Evolutionary conservation across 1,140 invertebrate genomes (phyloP), one percentile per base, ranked within the genome.

Genomic region (Bactericera cockerelli): DNA sequence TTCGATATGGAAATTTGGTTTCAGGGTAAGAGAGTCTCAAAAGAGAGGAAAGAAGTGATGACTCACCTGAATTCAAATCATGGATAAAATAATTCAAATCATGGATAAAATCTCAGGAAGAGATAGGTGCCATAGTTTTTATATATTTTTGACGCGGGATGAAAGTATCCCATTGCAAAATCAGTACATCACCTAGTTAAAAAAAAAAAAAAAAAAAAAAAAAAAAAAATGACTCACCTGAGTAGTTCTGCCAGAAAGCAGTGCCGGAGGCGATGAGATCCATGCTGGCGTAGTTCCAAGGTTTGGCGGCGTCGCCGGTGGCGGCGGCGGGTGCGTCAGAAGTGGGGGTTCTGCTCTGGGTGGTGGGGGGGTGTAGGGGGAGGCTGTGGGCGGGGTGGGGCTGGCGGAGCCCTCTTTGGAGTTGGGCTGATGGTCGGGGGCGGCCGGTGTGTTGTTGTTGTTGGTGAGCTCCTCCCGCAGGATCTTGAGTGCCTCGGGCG

Each of bases 201-300:
- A n/a, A n/a, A n/a, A n/a, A n/a, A n/a, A n/a, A n/a, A n/a, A n/a
- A n/a, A n/a, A n/a, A n/a, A n/a, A n/a, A n/a, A n/a, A n/a, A n/a
- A n/a, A n/a, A n/a, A n/a, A n/a, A 13, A 31, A 31, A 31, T 49
- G n/a, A 49, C 57, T 62, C 67, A 89, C 86, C 86, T 70, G 86
- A 87, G 72, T 89, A 88, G 70, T 87, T 89, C 70, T 88, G 86
- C 86, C 86, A 89, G 72, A 89, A 89, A 31, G 82, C 82, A 26
- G 85, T 84, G 1, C 84, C 67, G 36, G 65, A 66, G 56, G 65
- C 65, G 59, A 69, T 67, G 59, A 69, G 63, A 61, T 69, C 67
- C 26, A 69, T 61, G 26, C 65, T 63, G 16, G 67, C 67, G 55
- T 69, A 76, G 59, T 76, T 75, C 63, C 72, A 72, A 56, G 74